phyloP scores from a whole-genome alignment of 2,113 vertebrate genomes.

The Ciconia stormi region DNA sequence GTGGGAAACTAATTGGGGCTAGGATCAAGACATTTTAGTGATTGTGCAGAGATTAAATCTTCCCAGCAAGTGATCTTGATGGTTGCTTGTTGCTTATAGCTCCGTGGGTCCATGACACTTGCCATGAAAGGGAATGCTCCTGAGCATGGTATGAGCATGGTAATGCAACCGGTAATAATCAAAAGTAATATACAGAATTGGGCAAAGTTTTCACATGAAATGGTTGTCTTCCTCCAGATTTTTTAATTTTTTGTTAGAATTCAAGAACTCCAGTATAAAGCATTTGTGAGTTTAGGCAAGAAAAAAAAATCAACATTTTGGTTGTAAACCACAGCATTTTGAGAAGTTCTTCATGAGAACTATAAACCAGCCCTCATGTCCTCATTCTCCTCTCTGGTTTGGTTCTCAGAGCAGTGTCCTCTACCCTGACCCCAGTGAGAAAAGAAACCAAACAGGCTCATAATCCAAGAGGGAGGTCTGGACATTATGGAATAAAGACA shows the following conservation, averaged over 20 bases:
- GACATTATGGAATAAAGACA: not conserved
- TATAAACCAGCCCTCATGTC: not conserved
- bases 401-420: not conserved
- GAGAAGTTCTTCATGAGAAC: not conserved
- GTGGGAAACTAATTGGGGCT: not conserved
- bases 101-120: too few species aligned
- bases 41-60: not conserved
- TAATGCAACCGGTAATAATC: not conserved
- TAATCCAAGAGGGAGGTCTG: not conserved
- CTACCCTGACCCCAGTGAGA: not conserved
- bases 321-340: not conserved
- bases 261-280: not conserved
- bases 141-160: not conserved
- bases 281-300: not conserved
- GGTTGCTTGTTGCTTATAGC: not conserved
- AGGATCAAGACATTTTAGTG: not conserved
- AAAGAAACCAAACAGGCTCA: not conserved
- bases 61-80: not conserved
- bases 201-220: not conserved
- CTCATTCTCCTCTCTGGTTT: not conserved
- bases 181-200: not conserved
- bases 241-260: not conserved
- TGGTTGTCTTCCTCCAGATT: not conserved
- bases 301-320: not conserved
- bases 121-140: not conserved